phyloP scores from a whole-genome alignment of 2,113 vertebrate species.

The Chelonoidis abingdonii region DNA sequence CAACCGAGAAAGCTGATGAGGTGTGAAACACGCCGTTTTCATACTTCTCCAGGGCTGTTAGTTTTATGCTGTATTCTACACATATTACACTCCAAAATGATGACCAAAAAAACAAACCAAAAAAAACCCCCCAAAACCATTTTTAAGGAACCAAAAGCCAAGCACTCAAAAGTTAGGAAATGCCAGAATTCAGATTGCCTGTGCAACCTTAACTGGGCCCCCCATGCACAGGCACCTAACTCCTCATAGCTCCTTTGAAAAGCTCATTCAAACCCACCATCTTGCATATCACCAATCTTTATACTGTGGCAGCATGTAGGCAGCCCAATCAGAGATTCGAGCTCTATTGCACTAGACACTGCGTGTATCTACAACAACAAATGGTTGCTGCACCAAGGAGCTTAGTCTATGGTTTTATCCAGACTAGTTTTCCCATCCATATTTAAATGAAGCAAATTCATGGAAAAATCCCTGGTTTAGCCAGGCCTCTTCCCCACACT shows the following conservation, averaged over 20 bases:
- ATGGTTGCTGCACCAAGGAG: background rate
- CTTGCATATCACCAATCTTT: background rate
- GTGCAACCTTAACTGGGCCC: background rate
- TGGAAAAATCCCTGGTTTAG: background rate
- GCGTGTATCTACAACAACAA: background rate
- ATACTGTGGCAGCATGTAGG: background rate
- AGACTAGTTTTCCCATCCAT: background rate
- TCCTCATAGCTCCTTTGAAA: background rate
- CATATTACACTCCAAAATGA: background rate
- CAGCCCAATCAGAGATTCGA: background rate
- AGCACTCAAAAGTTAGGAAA: background rate
- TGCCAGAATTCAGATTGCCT: background rate
- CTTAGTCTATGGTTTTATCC: background rate
- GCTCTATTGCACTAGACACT: background rate
- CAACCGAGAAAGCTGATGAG: background rate
- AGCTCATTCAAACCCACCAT: background rate
- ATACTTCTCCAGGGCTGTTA: background rate
- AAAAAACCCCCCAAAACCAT: background rate
- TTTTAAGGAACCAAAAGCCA: background rate
- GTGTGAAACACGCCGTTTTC: fast-evolving
- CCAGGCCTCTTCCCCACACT: background rate
- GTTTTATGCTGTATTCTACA: background rate
- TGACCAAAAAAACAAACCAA: too few relatives aligned
- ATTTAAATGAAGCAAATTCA: background rate
- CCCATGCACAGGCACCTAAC: background rate